phyloP scores from a whole-genome alignment of 2,797 vertebrate species.

The Rhinoraja longicauda region DNA sequence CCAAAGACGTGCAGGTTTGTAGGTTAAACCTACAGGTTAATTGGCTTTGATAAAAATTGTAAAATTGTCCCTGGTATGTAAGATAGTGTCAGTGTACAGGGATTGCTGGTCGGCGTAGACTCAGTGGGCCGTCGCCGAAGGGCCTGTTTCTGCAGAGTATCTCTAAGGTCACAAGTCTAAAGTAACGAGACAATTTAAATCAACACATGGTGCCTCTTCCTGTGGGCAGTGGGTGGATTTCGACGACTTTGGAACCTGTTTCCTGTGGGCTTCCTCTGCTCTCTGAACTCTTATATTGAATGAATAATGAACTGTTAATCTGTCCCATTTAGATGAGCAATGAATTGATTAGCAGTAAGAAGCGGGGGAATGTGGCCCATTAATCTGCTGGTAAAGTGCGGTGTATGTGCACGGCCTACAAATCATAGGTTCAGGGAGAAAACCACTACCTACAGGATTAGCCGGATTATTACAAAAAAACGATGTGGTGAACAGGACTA shows the following conservation, averaged over 20 bases:
- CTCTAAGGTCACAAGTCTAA: no score
- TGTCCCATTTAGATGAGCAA: background rate
- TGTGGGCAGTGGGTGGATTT: background rate
- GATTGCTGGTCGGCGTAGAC: no score
- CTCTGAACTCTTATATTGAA: background rate
- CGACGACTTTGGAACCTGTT: background rate
- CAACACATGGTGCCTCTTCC: background rate
- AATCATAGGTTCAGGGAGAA: background rate
- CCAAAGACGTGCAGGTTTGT: no score
- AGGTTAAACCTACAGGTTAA: no score
- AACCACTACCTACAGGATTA: background rate
- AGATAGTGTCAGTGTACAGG: no score
- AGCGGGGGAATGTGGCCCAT: background rate
- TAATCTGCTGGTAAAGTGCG: background rate
- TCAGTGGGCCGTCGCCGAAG: no score
- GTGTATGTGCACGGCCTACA: background rate
- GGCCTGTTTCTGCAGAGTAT: no score
- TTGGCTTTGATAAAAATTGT: no score
- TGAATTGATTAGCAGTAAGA: slow-evolving; percentile 1
- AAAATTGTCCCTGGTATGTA: no score
- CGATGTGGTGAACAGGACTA: background rate
- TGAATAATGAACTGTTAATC: slow-evolving; percentile 9
- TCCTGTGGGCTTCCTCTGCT: background rate
- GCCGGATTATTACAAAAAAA: background rate
- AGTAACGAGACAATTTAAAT: background rate